A percentile compares a stretch with the other conserved stretches of the same genome.
phyloP scores from a whole-genome alignment of 1,140 invertebrate genomes.

The Nomia melanderi region DNA sequence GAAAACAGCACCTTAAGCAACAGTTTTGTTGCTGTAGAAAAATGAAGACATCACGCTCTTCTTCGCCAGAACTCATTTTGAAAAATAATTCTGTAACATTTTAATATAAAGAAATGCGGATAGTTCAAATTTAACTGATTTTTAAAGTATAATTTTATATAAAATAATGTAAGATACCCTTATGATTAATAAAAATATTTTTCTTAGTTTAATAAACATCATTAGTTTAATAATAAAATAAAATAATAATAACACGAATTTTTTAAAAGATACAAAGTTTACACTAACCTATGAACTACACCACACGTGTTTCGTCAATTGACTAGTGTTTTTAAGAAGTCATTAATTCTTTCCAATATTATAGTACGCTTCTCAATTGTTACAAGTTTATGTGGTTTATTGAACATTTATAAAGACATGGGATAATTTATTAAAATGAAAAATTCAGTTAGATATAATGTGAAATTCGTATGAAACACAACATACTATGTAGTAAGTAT shows the following conservation, averaged over 20 bases:
- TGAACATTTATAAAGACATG: background rate
- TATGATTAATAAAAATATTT: too few species aligned
- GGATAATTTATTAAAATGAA: background rate
- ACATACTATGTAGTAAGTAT: too few species aligned
- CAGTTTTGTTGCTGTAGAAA: constrained; percentile 77
- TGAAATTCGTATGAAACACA: background rate
- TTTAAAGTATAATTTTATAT: background rate
- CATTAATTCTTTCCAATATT: background rate
- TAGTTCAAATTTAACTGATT: background rate
- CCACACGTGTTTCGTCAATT: too few species aligned
- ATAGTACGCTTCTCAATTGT: background rate
- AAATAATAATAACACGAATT: too few species aligned
- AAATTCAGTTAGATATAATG: background rate
- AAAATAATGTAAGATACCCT: background rate
- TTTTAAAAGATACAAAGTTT: background rate
- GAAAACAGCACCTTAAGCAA: constrained; percentile 82
- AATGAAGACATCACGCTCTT: constrained; percentile 70
- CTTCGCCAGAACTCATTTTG: constrained; percentile 45
- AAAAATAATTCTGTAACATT: constrained; percentile 3
- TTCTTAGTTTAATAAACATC: too few species aligned
- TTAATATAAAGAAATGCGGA: background rate
- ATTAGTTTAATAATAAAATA: too few species aligned
- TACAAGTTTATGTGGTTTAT: background rate
- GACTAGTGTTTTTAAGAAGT: background rate
- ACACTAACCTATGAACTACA: background rate